Evolutionary conservation across 2,888 invertebrate species (phyloP).

Genomic region (Sinohyriopsis cumingii): DNA sequence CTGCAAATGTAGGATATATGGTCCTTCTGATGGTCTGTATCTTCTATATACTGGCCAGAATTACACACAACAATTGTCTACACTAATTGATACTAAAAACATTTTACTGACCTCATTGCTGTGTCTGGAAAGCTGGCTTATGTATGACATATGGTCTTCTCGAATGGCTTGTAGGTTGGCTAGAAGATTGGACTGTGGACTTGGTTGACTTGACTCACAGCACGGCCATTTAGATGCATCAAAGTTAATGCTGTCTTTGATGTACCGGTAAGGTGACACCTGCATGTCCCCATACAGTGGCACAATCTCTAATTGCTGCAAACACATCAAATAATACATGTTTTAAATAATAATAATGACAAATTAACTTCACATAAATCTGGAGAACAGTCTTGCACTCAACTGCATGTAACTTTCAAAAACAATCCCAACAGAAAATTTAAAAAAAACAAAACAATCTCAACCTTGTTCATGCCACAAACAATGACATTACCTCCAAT

Average conservation of each 20-base stretch:
- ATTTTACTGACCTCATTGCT: constrained; percentile 77
- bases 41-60: no score
- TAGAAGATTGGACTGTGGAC: constrained; percentile 87
- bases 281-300: constrained; percentile 98
- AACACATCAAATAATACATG: background rate
- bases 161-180: constrained; percentile 92
- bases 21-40: no score
- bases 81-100: no score
- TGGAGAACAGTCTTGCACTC: no score
- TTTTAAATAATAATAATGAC: background rate
- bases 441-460: no score
- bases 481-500: no score
- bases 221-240: constrained; percentile 68
- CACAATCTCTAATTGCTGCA: constrained; percentile 68
- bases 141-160: constrained; percentile 97
- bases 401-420: no score
- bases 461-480: no score
- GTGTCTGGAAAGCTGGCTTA: constrained; percentile 95
- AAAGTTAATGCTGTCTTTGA: constrained; percentile 79
- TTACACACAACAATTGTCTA: no score
- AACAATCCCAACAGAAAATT: no score
- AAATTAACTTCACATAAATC: no score
- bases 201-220: constrained; percentile 81
- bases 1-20: no score
- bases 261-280: constrained; percentile 98